Conservation (phyloP, 2,113 vertebrate genomes). For the Hyperopisus bebe region DNA sequence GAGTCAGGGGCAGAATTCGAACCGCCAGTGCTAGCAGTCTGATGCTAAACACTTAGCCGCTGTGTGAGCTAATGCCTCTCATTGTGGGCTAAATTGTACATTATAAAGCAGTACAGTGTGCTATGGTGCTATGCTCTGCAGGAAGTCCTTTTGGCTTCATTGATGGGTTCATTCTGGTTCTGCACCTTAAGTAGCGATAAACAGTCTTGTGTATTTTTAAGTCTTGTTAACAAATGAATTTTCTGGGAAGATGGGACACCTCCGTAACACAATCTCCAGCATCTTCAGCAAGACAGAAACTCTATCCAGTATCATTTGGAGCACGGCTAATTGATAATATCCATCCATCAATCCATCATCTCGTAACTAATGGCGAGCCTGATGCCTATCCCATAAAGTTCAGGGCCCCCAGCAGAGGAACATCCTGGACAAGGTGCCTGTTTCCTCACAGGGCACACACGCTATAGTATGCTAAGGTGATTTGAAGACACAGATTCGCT, state of each 20-base stretch:
- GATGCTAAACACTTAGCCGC: not conserved
- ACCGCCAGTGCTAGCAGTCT: not conserved
- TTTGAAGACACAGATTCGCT: not conserved
- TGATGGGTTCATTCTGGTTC: not conserved
- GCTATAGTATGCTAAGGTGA: not conserved
- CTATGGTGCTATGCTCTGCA: not conserved
- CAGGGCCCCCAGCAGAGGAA: not conserved
- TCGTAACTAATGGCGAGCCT: not conserved
- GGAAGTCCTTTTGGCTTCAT: not conserved
- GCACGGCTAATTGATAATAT: not conserved
- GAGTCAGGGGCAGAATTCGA: not conserved
- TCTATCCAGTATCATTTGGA: not conserved
- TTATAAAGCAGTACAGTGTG: not conserved
- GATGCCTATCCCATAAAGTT: not conserved
- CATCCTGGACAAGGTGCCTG: not conserved
- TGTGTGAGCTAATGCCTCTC: not conserved
- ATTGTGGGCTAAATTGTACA: not conserved
- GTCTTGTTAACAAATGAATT: not conserved
- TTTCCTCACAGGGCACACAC: not conserved
- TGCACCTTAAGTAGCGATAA: not conserved
- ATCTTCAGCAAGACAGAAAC: not conserved
- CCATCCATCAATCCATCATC: not conserved
- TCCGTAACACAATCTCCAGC: not conserved
- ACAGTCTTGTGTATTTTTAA: not conserved
- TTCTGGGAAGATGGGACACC: not conserved